Evolutionary conservation across 2,888 invertebrate species (phyloP).

Genomic region (Andrena haemorrhoa): DNA sequence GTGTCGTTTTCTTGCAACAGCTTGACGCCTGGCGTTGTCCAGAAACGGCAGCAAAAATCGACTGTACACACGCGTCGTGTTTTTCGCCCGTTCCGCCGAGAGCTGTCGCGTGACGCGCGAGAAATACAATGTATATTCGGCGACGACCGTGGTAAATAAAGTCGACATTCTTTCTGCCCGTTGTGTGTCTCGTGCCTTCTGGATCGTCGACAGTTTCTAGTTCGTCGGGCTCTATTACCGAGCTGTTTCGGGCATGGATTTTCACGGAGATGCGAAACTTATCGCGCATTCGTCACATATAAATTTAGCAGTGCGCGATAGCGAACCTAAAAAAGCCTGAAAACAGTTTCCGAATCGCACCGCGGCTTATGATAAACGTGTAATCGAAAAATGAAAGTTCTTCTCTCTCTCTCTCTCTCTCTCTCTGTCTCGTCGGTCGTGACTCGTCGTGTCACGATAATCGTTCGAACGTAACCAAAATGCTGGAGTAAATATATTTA

Average conservation of each 20-base stretch:
- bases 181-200: neutral
- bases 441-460: constrained; percentile 28
- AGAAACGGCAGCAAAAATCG: neutral
- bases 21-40: no score
- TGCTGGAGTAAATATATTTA: constrained; percentile 12
- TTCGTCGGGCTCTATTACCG: constrained; percentile 50
- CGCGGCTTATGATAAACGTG: constrained; percentile 48
- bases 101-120: constrained; percentile 1
- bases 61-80: neutral
- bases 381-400: constrained; percentile 31
- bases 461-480: constrained; percentile 37
- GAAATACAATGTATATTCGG: constrained; percentile 7
- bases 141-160: constrained; percentile 20
- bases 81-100: neutral
- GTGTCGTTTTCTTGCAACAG: neutral
- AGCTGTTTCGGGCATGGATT: constrained; percentile 57
- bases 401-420: neutral
- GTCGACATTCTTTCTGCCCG: constrained; percentile 12
- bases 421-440: neutral
- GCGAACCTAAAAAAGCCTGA: constrained; percentile 56
- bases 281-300: constrained; percentile 71
- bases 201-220: neutral
- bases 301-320: constrained; percentile 72
- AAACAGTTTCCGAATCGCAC: constrained; percentile 53
- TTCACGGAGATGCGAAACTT: constrained; percentile 65